phyloP scores from a whole-genome alignment of 2,113 vertebrate genomes.

The Chauna torquata region DNA sequence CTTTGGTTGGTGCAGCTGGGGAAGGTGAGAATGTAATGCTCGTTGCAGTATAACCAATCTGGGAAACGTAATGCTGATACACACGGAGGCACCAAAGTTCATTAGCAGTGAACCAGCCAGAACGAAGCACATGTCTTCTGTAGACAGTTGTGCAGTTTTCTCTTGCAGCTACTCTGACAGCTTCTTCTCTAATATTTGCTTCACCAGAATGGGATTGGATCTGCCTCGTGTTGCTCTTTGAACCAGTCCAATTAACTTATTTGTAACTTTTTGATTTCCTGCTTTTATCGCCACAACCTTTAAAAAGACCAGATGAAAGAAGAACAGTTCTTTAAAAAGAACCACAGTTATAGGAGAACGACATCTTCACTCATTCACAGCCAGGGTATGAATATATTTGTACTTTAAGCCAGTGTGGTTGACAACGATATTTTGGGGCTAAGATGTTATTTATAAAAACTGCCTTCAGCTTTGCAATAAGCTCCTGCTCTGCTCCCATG shows the following conservation, averaged over 20 bases:
- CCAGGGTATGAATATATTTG: neutral
- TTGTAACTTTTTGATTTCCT: slow-evolving; percentile 89
- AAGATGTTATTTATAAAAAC: slow-evolving; percentile 17
- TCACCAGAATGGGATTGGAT: slow-evolving; percentile 84
- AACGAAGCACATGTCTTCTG: accelerated
- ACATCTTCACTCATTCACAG: neutral
- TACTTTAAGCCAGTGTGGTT: neutral
- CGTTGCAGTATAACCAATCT: neutral
- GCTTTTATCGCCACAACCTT: slow-evolving; percentile 85
- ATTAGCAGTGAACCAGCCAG: neutral
- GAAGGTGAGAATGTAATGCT: neutral
- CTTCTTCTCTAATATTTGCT: slow-evolving; percentile 82
- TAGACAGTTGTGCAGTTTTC: neutral
- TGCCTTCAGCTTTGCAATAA: slow-evolving; percentile 11
- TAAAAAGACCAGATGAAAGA: neutral
- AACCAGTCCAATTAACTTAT: slow-evolving; percentile 91
- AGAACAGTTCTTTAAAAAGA: too few relatives aligned
- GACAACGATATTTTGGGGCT: neutral
- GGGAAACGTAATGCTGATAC: neutral
- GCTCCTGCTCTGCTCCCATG: neutral
- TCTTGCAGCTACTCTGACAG: slow-evolving; percentile 30
- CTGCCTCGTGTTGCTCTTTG: slow-evolving; percentile 84
- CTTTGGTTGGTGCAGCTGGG: neutral
- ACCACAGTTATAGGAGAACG: neutral
- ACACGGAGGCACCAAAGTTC: neutral